A percentile compares a stretch with the other conserved stretches of the same genome.
Conservation (phyloP, 2,888 invertebrate genomes). For the Andrena trimmerana region DNA sequence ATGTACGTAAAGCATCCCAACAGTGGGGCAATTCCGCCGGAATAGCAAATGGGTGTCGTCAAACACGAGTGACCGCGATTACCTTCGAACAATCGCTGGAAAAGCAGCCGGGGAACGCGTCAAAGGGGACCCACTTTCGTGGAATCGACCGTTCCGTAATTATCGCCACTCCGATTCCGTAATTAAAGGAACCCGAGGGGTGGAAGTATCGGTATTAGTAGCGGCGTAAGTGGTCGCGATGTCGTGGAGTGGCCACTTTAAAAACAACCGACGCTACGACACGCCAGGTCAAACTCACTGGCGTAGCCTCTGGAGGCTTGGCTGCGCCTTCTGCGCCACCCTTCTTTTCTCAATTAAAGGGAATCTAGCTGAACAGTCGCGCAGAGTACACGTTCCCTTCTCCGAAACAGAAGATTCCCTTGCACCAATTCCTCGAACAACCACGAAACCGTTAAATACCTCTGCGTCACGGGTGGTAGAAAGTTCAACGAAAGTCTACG, state of each 20-base stretch:
- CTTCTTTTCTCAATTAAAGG: background rate
- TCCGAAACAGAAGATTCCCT: background rate
- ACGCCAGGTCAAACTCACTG: constrained; percentile 55
- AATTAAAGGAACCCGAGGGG: constrained; percentile 40
- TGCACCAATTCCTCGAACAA: background rate
- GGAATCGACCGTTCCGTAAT: constrained; percentile 19
- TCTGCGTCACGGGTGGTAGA: no score
- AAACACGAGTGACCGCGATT: constrained; percentile 27
- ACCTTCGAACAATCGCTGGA: constrained; percentile 12
- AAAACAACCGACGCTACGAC: constrained; percentile 59
- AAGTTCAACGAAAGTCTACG: constrained; percentile 50
- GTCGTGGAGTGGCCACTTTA: constrained; percentile 60
- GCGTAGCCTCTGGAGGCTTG: constrained; percentile 40
- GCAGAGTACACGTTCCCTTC: background rate
- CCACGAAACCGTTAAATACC: background rate
- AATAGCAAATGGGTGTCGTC: constrained; percentile 27
- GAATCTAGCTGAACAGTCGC: background rate
- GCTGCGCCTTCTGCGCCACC: background rate
- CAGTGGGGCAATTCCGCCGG: constrained; percentile 7
- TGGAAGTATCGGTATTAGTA: constrained; percentile 45
- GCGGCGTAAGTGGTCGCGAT: constrained; percentile 41
- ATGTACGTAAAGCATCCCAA: background rate
- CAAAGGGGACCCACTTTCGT: background rate
- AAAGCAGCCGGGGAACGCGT: background rate
- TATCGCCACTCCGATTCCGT: constrained; percentile 28